phyloP scores from a whole-genome alignment of 2,113 vertebrate genomes.

The Pangasianodon gigas region DNA sequence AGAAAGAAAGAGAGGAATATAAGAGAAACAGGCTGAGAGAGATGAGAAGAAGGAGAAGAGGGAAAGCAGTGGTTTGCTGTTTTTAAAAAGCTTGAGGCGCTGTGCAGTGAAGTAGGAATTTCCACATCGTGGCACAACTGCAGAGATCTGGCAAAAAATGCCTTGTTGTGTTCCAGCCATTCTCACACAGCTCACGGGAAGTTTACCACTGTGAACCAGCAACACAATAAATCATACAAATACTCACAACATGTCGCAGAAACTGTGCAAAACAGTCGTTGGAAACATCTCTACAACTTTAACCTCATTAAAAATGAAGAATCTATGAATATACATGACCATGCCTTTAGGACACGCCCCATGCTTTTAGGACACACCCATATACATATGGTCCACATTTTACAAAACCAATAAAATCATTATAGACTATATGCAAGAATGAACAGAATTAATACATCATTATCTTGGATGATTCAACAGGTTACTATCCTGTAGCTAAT shows the following conservation, averaged over 20 bases:
- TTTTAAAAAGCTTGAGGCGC: conserved; percentile 8
- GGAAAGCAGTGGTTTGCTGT: neutral
- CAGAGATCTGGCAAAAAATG: neutral
- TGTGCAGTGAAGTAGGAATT: conserved; percentile 37
- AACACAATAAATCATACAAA: neutral
- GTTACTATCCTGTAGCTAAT: neutral
- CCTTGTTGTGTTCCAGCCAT: conserved; percentile 9
- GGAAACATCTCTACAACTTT: neutral
- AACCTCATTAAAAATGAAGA: neutral
- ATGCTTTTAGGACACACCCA: neutral
- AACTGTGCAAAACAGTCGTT: neutral
- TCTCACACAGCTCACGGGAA: conserved; percentile 2
- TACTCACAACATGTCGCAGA: neutral
- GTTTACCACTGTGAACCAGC: neutral
- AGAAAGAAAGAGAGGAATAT: neutral
- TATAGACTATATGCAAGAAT: neutral
- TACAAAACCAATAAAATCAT: neutral
- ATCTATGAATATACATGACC: neutral
- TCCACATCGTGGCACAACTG: conserved; percentile 17
- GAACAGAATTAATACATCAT: neutral
- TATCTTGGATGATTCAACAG: neutral
- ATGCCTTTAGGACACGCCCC: neutral
- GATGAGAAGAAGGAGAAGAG: neutral
- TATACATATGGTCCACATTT: no score
- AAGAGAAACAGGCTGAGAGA: neutral